Base-by-base conservation (phyloP, 2,888 invertebrate species). In the Aphodius granarius region DNA sequence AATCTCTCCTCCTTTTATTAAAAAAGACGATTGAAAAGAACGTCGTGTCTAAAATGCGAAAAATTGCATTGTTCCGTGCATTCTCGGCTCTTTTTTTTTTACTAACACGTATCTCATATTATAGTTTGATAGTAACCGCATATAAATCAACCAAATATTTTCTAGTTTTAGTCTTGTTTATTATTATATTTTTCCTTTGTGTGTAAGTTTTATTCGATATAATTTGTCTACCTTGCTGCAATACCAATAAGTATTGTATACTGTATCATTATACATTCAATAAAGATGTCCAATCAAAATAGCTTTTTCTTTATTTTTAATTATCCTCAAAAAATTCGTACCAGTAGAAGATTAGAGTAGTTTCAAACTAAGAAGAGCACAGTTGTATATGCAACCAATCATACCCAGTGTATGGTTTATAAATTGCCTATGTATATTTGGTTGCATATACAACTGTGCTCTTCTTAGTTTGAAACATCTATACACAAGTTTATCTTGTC, bases 111-210 rank as follows among this genome's bases (percentile, higher is more conserved):
- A n/a, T 68, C 20, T 68, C 22, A 68, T 65, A 65, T 68, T 68
- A 68, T 68, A 68, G 20, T 18, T 22, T 68, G 19, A 68, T 68
- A 70, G 73, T 64, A 68, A 68, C 68, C 68, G 21, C 20, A 63
- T 77, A 79, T 78, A 77, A 78, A 75, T 78, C 78, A 82, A 85
- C 86, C 86, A 85, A 86, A 85, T 85, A 86, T 85, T 84, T 86
- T 84, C 81, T 84, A 85, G 83, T 77, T 83, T 82, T 84, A 83
- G 81, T 80, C 80, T 73, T 76, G 73, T 73, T 75, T 77, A 75
- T 74, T 77, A 75, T 74, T 43, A 43, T 43, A 43, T 43, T 43
- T 43, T 43, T n/a, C n/a, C n/a, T 43, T 43, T 43, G 6, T 43
- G 43, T 43, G 43, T 43, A 43, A 43, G 43, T 43, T 43, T 43